Conservation (phyloP, 2,888 invertebrate genomes). For the Stenichneumon culpator region DNA sequence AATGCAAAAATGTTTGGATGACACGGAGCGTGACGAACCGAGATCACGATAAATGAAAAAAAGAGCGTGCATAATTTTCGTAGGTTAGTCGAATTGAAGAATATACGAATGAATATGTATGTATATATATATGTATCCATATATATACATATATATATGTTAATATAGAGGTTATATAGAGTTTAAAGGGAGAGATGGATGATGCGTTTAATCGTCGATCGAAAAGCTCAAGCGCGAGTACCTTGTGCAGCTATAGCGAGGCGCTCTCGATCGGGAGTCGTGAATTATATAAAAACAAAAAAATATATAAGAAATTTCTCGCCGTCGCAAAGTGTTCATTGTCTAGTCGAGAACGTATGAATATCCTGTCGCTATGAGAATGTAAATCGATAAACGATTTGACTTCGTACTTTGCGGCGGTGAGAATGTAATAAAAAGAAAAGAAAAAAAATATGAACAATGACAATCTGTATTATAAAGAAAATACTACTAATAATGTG, state of each 20-base stretch:
- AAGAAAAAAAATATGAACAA: slow-evolving; percentile 65
- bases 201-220: slow-evolving; percentile 23
- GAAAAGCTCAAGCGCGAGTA: slow-evolving; percentile 60
- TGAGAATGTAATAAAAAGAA: slow-evolving; percentile 70
- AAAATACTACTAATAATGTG: slow-evolving; percentile 74
- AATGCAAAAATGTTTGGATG: background rate
- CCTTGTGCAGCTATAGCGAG: slow-evolving; percentile 59
- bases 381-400: background rate
- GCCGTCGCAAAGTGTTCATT: slow-evolving; percentile 8
- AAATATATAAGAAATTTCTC: slow-evolving; percentile 5
- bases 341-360: background rate
- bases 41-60: slow-evolving; percentile 38
- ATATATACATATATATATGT: slow-evolving; percentile 51
- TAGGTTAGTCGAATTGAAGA: slow-evolving; percentile 68
- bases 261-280: slow-evolving; percentile 54
- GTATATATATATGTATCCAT: slow-evolving; percentile 44
- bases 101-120: slow-evolving; percentile 24
- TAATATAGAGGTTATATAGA: slow-evolving; percentile 21
- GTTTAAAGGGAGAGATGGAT: slow-evolving; percentile 17
- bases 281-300: slow-evolving; percentile 30
- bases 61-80: slow-evolving; percentile 74
- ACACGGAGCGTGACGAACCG: background rate
- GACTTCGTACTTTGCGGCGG: slow-evolving; percentile 28
- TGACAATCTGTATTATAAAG: slow-evolving; percentile 83
- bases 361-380: background rate